Conservation (phyloP, 2,888 invertebrate species). For the Sialis lutaria region DNA sequence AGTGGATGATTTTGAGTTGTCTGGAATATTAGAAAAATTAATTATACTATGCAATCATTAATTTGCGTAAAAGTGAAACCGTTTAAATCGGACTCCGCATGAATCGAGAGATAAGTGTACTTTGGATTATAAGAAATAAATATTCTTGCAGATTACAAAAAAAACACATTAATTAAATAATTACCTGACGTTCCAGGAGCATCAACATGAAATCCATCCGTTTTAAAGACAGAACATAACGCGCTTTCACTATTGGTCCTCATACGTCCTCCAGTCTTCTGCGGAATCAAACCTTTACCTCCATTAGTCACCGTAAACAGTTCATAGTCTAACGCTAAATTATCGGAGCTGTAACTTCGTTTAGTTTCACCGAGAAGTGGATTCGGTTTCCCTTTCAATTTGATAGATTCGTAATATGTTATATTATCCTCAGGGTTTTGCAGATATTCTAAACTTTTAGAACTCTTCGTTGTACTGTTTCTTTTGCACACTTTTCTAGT, state of each 20-base stretch:
- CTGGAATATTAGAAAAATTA: not conserved
- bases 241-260: conserved; percentile 12
- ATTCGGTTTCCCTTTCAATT: conserved; percentile 20
- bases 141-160: no score
- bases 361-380: conserved; percentile 14
- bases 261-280: conserved; percentile 21
- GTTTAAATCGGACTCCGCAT: no score
- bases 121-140: no score
- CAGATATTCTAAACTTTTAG: conserved; percentile 33
- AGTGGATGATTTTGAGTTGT: not conserved
- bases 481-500: conserved; percentile 23
- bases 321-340: conserved; percentile 61
- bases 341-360: conserved; percentile 31
- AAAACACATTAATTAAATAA: no score
- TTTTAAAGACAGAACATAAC: no score
- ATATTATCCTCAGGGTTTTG: conserved; percentile 27
- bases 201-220: no score
- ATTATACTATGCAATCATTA: not conserved
- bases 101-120: no score
- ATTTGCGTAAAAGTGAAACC: no score
- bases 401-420: conserved; percentile 29
- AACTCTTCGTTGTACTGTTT: conserved; percentile 20
- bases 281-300: conserved; percentile 10
- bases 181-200: no score
- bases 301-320: conserved; percentile 36